Percentiles rank a stretch among this genome's conserved stretches.
phyloP scores from a whole-genome alignment of 1,140 invertebrate species.

The Dysdera silvatica region DNA sequence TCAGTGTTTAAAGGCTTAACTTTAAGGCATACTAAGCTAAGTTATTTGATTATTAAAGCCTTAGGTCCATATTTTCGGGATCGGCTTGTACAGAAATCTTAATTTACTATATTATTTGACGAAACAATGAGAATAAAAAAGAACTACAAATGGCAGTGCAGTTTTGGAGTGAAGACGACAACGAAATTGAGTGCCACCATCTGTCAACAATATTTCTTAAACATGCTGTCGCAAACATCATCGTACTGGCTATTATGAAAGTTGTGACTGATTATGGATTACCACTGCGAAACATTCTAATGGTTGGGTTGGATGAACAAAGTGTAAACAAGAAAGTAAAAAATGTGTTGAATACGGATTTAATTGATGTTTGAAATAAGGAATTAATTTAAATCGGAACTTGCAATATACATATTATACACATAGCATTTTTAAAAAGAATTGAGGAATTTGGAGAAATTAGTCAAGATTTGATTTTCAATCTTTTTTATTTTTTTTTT shows the following conservation, averaged over 20 bases:
- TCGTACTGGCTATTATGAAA: not conserved
- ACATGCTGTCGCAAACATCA: conserved; percentile 1
- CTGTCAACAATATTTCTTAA: conserved; percentile 14
- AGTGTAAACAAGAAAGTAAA: conserved; percentile 15
- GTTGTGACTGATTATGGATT: not conserved
- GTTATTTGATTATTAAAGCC: conserved; percentile 14
- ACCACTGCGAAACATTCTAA: not conserved
- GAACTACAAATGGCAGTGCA: conserved; percentile 9
- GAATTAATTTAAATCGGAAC: conserved; percentile 27
- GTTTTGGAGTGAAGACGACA: conserved; percentile 2
- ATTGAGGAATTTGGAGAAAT: conserved; percentile 31
- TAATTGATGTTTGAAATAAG: not conserved
- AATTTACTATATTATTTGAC: conserved; percentile 16
- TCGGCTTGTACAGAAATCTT: not conserved
- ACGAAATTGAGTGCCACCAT: not conserved
- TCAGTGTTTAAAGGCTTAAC: not conserved
- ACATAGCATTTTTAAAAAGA: conserved; percentile 23
- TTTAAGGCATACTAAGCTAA: conserved; percentile 2
- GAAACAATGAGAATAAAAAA: conserved; percentile 21
- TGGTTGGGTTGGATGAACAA: conserved; percentile 15
- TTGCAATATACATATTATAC: conserved; percentile 33
- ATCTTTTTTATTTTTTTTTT: conserved; percentile 28
- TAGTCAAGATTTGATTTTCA: conserved; percentile 1
- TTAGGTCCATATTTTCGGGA: conserved; percentile 18
- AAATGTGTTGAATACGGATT: not conserved